These are phyloP conservation scores for Actinostola sp. DNA, from an alignment of 92 coral and sea anemone genomes.

Conservation along the genomic window DNA sequence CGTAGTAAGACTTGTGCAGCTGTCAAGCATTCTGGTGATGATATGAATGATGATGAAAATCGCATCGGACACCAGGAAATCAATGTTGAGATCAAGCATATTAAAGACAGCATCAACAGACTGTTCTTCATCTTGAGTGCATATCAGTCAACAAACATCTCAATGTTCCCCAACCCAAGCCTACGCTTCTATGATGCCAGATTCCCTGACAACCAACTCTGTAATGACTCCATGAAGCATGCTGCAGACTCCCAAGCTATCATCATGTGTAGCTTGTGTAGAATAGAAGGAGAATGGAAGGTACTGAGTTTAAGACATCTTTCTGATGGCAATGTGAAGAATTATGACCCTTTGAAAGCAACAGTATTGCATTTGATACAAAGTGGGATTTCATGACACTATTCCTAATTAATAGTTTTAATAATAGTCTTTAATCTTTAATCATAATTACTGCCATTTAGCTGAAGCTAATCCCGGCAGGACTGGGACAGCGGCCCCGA, in stretches of 20 bases:
- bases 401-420: no score
- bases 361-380: constrained; percentile 54
- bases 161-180: constrained; percentile 84
- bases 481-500: no score
- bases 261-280: constrained; percentile 90
- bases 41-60: constrained; percentile 52
- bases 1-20: constrained; percentile 30
- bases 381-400: constrained; percentile 50
- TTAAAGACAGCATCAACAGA: constrained; percentile 67
- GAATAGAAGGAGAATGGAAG: constrained; percentile 77
- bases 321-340: constrained; percentile 80
- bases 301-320: constrained; percentile 73
- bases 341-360: constrained; percentile 63
- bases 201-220: constrained; percentile 74
- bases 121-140: constrained; percentile 94
- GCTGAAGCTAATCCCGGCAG: no score
- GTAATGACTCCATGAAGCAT: constrained; percentile 80
- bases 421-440: no score
- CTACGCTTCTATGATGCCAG: constrained; percentile 81
- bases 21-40: constrained; percentile 84
- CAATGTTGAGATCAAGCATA: constrained; percentile 67
- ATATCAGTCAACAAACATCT: constrained; percentile 82
- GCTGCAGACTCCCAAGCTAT: constrained; percentile 94
- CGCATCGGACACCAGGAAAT: constrained; percentile 86
- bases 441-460: no score